Conservation (phyloP, 2,888 invertebrate genomes). For the Mythimna loreyi region DNA sequence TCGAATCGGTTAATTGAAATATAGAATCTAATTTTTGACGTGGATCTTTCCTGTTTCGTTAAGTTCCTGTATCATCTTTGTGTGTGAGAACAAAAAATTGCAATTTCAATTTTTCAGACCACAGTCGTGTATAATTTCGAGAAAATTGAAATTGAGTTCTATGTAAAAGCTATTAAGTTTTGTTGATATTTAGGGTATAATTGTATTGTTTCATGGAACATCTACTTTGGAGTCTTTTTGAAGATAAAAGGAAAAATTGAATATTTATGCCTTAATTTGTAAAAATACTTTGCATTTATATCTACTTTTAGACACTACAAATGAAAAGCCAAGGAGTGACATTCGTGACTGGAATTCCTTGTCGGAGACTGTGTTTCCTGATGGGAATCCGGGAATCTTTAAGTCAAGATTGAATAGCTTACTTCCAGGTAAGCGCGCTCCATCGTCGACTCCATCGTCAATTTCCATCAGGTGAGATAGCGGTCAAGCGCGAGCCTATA, state of each 20-base stretch:
- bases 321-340: too few species aligned
- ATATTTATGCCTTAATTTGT: background rate
- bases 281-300: background rate
- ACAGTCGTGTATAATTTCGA: background rate
- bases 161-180: background rate
- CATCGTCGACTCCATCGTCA: too few species aligned
- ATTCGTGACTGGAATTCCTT: too few species aligned
- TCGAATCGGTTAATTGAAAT: background rate
- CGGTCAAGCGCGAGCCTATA: too few species aligned
- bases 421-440: too few species aligned
- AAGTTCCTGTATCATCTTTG: constrained; percentile 19
- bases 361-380: too few species aligned
- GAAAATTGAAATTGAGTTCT: background rate
- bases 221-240: background rate
- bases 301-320: background rate
- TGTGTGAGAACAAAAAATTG: background rate
- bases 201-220: background rate
- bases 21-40: constrained; percentile 4
- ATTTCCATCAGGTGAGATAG: too few species aligned
- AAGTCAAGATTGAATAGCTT: too few species aligned
- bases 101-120: background rate
- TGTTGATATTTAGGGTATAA: too few species aligned
- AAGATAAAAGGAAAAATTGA: background rate
- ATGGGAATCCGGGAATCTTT: too few species aligned
- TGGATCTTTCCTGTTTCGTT: constrained; percentile 3